phyloP scores from a whole-genome alignment of 64 coral and sea anemone species.

The Cladopsammia gracilis region DNA sequence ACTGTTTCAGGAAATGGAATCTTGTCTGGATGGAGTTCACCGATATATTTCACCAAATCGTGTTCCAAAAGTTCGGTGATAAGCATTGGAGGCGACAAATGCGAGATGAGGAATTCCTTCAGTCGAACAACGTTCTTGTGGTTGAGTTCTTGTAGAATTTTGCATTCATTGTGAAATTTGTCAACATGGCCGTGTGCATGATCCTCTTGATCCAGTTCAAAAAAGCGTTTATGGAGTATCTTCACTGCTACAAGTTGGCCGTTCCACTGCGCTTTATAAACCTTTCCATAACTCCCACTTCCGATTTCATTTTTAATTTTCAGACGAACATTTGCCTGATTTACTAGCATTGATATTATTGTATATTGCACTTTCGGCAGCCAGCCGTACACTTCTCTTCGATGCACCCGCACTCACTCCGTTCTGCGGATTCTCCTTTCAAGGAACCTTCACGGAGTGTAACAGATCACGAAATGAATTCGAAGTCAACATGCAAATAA shows the following conservation, averaged over 20 bases:
- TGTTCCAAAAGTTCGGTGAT: constrained; percentile 72
- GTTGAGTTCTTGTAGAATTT: constrained; percentile 32
- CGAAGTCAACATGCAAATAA: no score
- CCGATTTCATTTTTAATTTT: not conserved
- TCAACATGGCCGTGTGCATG: not conserved
- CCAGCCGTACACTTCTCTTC: no score
- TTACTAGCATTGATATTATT: no score
- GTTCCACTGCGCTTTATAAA: not conserved
- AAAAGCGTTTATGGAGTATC: not conserved
- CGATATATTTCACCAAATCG: constrained; percentile 45
- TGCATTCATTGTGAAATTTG: constrained; percentile 33
- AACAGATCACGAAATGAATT: no score
- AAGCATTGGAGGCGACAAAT: constrained; percentile 41
- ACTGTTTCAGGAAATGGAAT: constrained; percentile 49
- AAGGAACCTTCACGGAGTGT: no score
- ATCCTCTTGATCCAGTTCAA: not conserved
- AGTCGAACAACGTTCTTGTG: constrained; percentile 63
- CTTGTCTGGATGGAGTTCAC: constrained; percentile 1
- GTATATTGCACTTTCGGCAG: no score
- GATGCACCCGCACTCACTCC: no score
- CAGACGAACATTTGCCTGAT: not conserved
- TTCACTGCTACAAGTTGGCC: not conserved
- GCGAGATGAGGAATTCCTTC: constrained; percentile 4
- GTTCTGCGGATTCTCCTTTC: no score
- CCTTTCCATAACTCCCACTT: not conserved